A percentile compares a stretch with the other conserved stretches of the same genome.
phyloP scores from a whole-genome alignment of 2,888 invertebrate species.

The Baronia brevicornis region DNA sequence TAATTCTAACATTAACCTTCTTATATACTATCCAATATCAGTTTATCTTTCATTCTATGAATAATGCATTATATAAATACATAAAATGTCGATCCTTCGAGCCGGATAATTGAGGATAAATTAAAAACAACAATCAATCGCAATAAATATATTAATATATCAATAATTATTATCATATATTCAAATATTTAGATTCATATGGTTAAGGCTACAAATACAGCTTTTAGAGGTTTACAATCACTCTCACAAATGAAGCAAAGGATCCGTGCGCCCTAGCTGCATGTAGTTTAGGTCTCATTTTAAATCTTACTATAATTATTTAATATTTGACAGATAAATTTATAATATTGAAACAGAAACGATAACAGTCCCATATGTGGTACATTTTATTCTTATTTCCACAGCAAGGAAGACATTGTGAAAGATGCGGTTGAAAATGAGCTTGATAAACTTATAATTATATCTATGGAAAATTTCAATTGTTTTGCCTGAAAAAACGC shows the following conservation, averaged over 20 bases:
- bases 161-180: slow-evolving; percentile 56
- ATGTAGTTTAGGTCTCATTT: slow-evolving; percentile 12
- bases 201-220: slow-evolving; percentile 66
- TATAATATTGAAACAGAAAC: no score
- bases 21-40: neutral
- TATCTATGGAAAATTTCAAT: no score
- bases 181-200: slow-evolving; percentile 56
- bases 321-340: neutral
- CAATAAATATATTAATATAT: slow-evolving; percentile 70
- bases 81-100: neutral
- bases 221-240: slow-evolving; percentile 42
- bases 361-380: no score
- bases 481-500: no score
- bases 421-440: no score
- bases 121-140: slow-evolving; percentile 29
- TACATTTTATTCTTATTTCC: no score
- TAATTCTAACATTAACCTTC: no score
- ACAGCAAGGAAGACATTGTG: no score
- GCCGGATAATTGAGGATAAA: slow-evolving; percentile 2
- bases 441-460: no score
- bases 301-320: neutral
- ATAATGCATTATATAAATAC: neutral
- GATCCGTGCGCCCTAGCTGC: slow-evolving; percentile 24
- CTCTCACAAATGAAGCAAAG: slow-evolving; percentile 50
- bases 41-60: neutral